Base-by-base conservation (phyloP, 2,113 vertebrate genomes). In the Alethe diademata region DNA sequence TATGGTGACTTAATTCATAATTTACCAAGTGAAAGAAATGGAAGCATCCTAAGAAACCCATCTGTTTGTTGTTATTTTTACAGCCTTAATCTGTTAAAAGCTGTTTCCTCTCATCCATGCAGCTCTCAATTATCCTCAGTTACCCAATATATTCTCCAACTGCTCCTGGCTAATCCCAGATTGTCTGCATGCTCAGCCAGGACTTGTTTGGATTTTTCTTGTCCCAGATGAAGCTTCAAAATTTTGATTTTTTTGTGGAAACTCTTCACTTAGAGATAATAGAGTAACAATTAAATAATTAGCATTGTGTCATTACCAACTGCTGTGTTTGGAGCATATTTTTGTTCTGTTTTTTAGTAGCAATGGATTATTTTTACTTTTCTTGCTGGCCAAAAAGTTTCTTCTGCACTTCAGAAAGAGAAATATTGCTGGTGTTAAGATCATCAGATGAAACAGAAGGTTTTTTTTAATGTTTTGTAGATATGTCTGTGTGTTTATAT, bases 81-180 rank as follows among this genome's bases (percentile, higher is more conserved):
- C 45, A 75, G 88, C 42, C n/a, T 57, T 79, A 97, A 97, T 94
- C 95, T 97, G 81, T 96, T 97, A 95, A 96, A 86, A 93, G 93
- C 95, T 78, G 65, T 70, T 97, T 93, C 88, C 93, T 92, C 86
- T 96, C 95, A 65, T 92, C 96, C 92, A 67, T 54, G 86, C 81
- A 96, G 91, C 97, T 97, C 97, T 98, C 95, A 97, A 96, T 98
- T 97, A 97, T 79, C 95, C 73, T 47, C 60, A 97, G 97, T 97
- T 97, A 97, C 88, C 79, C 76, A 86, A 90, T 51, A 40, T 82
- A 74, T 97, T 97, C 95, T 93, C 93, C 93, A 90, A 96, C 91
- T 97, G 96, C 76, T 97, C 71, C 94, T 94, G 78, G 93, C 79
- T 97, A 92, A 96, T 95, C 97, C 88, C 93, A 95, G 79, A 94